phyloP scores from a whole-genome alignment of 2,113 vertebrate species.

The western clawed frog (Xenopus tropicalis) region DNA sequence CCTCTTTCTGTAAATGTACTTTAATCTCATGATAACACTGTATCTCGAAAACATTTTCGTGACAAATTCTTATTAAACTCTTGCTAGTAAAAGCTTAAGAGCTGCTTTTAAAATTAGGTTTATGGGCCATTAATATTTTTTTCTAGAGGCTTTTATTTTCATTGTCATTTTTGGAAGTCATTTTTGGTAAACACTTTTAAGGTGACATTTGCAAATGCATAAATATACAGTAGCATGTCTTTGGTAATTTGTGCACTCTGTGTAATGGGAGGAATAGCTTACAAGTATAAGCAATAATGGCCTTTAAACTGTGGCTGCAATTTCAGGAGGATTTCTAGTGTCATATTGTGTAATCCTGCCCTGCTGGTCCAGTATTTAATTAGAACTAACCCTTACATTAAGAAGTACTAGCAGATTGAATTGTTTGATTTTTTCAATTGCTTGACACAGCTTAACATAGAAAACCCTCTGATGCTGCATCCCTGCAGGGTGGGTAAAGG shows the following conservation, averaged over 20 bases:
- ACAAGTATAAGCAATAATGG: constrained; percentile 12
- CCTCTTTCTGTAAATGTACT: constrained; percentile 72
- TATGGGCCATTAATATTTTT: constrained; percentile 13
- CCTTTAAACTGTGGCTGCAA: constrained; percentile 22
- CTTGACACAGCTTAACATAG: too few species aligned
- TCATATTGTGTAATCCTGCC: neutral
- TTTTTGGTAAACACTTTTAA: constrained; percentile 18
- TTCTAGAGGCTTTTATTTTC: neutral
- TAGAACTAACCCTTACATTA: neutral
- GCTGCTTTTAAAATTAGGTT: neutral
- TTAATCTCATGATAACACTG: constrained; percentile 75
- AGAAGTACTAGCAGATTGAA: too few species aligned
- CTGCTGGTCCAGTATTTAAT: neutral
- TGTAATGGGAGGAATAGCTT: constrained; percentile 21
- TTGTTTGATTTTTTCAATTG: too few species aligned
- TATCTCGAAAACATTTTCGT: constrained; percentile 31
- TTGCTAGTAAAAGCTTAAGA: constrained; percentile 20
- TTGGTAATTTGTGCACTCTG: constrained; percentile 1
- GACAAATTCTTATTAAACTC: constrained; percentile 29
- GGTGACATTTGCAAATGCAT: constrained; percentile 22
- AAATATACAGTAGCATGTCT: constrained; percentile 6
- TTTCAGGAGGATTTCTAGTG: constrained; percentile 59
- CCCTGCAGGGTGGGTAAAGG: too few species aligned
- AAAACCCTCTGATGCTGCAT: too few species aligned
- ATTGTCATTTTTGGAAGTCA: constrained; percentile 1